Evolutionary conservation across 2,113 vertebrate genomes (phyloP).

Genomic region (Trachemys scripta): DNA sequence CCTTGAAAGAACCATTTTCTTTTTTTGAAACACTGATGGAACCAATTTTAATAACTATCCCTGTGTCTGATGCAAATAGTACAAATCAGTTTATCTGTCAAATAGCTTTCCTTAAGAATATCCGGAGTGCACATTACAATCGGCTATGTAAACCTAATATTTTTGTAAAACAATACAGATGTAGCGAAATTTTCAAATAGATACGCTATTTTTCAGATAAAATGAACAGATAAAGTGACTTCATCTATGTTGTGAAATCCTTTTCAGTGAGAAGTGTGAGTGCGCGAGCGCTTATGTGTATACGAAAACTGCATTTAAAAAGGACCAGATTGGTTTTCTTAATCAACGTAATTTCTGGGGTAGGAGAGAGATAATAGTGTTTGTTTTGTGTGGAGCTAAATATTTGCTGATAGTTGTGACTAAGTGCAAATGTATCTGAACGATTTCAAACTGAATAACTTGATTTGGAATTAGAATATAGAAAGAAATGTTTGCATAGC

Average conservation of each 20-base stretch:
- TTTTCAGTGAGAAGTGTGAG: not conserved
- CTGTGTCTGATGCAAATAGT: not conserved
- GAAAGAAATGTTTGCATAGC: constrained; percentile 12
- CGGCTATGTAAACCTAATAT: not conserved
- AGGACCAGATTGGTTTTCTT: not conserved
- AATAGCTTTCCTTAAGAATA: not conserved
- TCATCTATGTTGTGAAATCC: not conserved
- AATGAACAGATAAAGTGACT: not conserved
- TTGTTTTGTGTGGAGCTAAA: not conserved
- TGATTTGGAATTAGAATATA: not conserved
- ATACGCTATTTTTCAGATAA: not conserved
- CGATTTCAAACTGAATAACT: not conserved
- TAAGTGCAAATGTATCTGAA: not conserved
- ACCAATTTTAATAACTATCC: not conserved
- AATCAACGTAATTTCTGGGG: not conserved
- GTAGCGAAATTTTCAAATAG: not conserved
- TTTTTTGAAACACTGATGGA: not conserved
- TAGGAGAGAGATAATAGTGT: not conserved
- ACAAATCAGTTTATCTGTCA: not conserved
- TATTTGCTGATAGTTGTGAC: not conserved
- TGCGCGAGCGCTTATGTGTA: accelerated
- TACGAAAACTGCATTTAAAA: not conserved
- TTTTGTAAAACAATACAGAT: not conserved
- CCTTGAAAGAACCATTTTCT: not conserved
- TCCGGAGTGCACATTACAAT: not conserved